These are phyloP conservation scores for Platyrinchus mystaceus DNA, from an alignment of 2,797 vertebrate genomes.

Conservation along the genomic window DNA sequence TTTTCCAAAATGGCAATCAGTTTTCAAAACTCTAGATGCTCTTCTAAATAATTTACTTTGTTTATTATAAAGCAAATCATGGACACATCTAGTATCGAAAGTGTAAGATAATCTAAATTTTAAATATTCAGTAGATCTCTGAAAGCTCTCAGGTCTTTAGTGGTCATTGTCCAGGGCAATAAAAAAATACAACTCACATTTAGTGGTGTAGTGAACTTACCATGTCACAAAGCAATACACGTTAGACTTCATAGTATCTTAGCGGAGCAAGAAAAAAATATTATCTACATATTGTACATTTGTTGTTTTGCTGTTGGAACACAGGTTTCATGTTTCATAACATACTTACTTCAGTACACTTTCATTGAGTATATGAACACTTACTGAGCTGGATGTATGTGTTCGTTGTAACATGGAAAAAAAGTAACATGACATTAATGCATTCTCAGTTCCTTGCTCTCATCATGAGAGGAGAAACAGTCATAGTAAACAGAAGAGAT, in stretches of 20 bases:
- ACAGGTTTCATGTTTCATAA: not conserved
- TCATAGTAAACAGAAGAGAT: not conserved
- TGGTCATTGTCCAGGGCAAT: not conserved
- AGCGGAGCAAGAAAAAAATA: not conserved
- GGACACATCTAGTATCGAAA: not conserved
- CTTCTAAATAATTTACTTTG: not conserved
- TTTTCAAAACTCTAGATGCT: not conserved
- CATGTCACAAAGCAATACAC: not conserved
- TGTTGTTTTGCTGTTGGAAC: not conserved
- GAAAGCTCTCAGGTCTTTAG: not conserved
- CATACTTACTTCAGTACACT: not conserved
- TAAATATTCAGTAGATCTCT: not conserved
- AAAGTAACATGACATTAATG: not conserved
- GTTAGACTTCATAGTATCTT: not conserved
- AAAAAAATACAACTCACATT: not conserved
- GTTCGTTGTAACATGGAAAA: not conserved
- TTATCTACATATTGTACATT: not conserved
- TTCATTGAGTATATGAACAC: not conserved
- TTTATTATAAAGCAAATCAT: not conserved
- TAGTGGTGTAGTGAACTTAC: not conserved
- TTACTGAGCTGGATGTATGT: not conserved
- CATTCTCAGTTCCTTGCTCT: not conserved
- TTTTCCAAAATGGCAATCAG: not conserved
- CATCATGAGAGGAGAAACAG: not conserved
- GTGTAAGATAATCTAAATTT: not conserved